A percentile compares a stretch with the other conserved stretches of the same genome.
Conservation (phyloP, 2,113 vertebrate species). For the Cyprinodon brontotheroides region DNA sequence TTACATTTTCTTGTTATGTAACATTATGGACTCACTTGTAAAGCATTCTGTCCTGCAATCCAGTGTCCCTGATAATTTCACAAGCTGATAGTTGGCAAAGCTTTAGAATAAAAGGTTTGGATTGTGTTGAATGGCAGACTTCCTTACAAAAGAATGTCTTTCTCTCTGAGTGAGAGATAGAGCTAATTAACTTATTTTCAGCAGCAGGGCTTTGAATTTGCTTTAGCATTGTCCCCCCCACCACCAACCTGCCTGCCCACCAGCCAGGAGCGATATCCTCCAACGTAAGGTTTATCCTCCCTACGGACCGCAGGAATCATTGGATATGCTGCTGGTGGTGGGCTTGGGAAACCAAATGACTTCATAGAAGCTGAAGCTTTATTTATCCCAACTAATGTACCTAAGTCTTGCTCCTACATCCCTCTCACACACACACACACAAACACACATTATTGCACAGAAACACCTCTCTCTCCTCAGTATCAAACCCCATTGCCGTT, state of each 20-base stretch:
- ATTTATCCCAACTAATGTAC: slow-evolving; percentile 57
- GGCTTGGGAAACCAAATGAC: slow-evolving; percentile 68
- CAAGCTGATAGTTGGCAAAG: slow-evolving; percentile 52
- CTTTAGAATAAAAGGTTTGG: slow-evolving; percentile 53
- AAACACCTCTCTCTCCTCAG: slow-evolving; percentile 32
- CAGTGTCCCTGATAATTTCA: slow-evolving; percentile 56
- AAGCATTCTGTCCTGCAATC: slow-evolving; percentile 26
- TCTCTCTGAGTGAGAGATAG: slow-evolving; percentile 57
- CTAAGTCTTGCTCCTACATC: slow-evolving; percentile 42
- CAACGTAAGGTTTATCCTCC: slow-evolving; percentile 46
- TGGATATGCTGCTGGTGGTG: slow-evolving; percentile 43
- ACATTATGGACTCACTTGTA: slow-evolving; percentile 34
- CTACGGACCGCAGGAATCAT: slow-evolving; percentile 57
- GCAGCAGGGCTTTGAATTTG: slow-evolving; percentile 55
- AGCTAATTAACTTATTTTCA: slow-evolving; percentile 73
- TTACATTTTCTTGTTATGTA: slow-evolving; percentile 18
- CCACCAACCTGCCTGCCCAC: slow-evolving; percentile 2
- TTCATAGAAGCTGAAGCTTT: slow-evolving; percentile 58
- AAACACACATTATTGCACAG: slow-evolving; percentile 24
- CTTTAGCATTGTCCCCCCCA: slow-evolving; percentile 27
- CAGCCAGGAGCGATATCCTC: slow-evolving; percentile 1
- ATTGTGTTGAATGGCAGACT: slow-evolving; percentile 59
- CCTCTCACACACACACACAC: slow-evolving; percentile 16
- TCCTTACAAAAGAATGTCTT: slow-evolving; percentile 53
- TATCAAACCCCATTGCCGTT: slow-evolving; percentile 63